These are phyloP conservation scores for Bombus waltoni DNA, from an alignment of 1,140 invertebrate genomes.

Conservation along the genomic window DNA sequence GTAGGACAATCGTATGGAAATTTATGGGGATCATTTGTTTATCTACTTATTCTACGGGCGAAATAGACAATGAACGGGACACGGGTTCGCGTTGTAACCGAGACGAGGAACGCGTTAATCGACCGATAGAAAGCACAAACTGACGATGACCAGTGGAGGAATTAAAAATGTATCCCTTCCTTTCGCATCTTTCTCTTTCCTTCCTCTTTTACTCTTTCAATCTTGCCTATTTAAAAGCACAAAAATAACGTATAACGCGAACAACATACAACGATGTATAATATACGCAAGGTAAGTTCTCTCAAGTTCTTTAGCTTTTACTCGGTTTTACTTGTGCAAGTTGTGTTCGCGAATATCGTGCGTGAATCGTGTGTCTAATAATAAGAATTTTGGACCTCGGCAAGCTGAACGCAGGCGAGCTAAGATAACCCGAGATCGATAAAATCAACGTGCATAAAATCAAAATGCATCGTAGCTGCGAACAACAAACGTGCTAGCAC, in stretches of 20 bases:
- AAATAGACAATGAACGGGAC: constrained; percentile 6
- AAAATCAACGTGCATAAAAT: background rate
- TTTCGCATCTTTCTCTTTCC: background rate
- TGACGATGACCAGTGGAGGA: background rate
- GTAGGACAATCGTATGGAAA: constrained; percentile 63
- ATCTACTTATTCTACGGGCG: constrained; percentile 34
- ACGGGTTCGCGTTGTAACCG: background rate
- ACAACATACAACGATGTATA: too few species aligned
- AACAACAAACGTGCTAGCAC: background rate
- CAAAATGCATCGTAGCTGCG: background rate
- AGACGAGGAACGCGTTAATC: background rate
- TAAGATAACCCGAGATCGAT: background rate
- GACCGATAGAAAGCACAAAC: background rate
- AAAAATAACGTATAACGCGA: too few species aligned
- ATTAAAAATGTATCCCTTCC: background rate
- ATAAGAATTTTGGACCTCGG: too few species aligned
- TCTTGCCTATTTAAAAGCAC: too few species aligned
- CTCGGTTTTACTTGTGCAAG: too few species aligned
- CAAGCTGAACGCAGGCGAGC: too few species aligned
- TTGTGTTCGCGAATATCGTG: too few species aligned
- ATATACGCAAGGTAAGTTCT: too few species aligned
- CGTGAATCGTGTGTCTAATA: too few species aligned
- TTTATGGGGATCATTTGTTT: constrained; percentile 62
- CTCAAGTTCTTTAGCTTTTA: too few species aligned
- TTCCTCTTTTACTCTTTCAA: background rate